phyloP scores from a whole-genome alignment of 1,140 invertebrate species.

The Aphis gossypii region DNA sequence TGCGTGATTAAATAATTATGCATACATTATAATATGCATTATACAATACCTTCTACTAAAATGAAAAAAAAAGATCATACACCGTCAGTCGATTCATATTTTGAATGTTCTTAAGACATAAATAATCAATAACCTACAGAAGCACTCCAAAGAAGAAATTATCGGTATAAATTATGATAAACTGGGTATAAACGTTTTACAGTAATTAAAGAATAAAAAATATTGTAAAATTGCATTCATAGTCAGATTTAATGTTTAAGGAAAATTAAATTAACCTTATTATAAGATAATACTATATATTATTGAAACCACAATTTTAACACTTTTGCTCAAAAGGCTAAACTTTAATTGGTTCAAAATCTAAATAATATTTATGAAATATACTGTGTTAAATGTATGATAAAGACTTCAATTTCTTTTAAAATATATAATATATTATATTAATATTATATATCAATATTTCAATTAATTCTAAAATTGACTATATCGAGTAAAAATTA shows the following conservation, averaged over 20 bases:
- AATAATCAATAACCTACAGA: neutral
- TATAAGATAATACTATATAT: neutral
- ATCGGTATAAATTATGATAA: neutral
- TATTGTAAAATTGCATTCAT: too few relatives aligned
- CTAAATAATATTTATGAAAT: too few relatives aligned
- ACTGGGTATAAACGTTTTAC: neutral
- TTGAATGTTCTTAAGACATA: neutral
- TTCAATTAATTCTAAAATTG: too few relatives aligned
- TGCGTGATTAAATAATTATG: neutral
- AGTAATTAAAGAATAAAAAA: neutral
- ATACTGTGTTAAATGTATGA: too few relatives aligned
- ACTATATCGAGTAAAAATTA: neutral
- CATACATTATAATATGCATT: neutral
- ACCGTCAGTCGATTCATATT: neutral
- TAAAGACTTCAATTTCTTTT: too few relatives aligned
- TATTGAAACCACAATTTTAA: neutral
- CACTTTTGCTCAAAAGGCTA: too few relatives aligned
- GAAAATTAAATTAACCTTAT: neutral
- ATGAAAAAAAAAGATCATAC: neutral
- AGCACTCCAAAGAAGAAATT: neutral
- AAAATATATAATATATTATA: too few relatives aligned
- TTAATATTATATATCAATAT: too few relatives aligned
- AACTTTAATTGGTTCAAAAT: too few relatives aligned
- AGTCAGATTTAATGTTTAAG: neutral
- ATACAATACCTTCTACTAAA: neutral